Conservation (phyloP, 1,140 invertebrate species). For the Idris sp. region DNA sequence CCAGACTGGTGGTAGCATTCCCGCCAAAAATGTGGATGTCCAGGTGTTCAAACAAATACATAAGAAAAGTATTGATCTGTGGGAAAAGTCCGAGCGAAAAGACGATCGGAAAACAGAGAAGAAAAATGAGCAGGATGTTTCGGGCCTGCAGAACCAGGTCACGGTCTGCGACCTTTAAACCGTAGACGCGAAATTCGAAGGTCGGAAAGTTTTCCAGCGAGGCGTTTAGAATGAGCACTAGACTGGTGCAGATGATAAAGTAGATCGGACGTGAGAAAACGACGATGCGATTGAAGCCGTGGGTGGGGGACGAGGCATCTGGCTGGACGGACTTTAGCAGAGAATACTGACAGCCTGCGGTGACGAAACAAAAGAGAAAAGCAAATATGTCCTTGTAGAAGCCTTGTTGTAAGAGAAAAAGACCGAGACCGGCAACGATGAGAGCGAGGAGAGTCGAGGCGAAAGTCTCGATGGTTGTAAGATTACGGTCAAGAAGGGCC, state of each 20-base stretch:
- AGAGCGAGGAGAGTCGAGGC: constrained; percentile 91
- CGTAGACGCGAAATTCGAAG: constrained; percentile 84
- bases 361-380: constrained; percentile 97
- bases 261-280: constrained; percentile 96
- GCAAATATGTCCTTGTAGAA: constrained; percentile 95
- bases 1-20: constrained; percentile 93
- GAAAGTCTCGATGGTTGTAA: constrained; percentile 90
- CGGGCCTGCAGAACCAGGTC: constrained; percentile 83
- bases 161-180: constrained; percentile 84
- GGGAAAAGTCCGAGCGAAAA: constrained; percentile 97
- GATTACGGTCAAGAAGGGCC: constrained; percentile 94
- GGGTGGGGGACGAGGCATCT: constrained; percentile 97
- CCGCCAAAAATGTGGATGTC: constrained; percentile 99
- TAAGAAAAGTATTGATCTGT: constrained; percentile 97
- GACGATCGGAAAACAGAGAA: constrained; percentile 94
- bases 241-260: constrained; percentile 90
- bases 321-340: constrained; percentile 99
- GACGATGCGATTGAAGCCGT: constrained; percentile 98
- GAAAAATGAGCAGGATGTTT: constrained; percentile 87
- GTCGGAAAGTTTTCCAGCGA: constrained; percentile 75
- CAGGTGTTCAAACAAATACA: constrained; percentile 96
- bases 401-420: constrained; percentile 88
- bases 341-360: constrained; percentile 98
- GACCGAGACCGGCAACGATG: constrained; percentile 91
- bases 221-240: constrained; percentile 84